Evolutionary conservation across 1,140 invertebrate species (phyloP).

Genomic region (Caenorhabditis latens): DNA sequence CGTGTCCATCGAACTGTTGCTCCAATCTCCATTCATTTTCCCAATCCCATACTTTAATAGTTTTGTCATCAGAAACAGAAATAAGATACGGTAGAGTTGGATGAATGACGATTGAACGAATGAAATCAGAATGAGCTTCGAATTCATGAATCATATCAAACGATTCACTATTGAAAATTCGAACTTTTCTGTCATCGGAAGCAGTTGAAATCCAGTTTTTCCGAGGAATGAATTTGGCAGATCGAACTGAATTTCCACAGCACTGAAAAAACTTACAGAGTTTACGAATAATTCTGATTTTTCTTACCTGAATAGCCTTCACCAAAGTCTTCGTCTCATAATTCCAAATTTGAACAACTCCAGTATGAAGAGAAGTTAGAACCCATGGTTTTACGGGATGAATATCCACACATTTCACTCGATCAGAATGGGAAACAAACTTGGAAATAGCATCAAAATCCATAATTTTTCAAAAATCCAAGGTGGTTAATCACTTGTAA

Average conservation of each 20-base stretch:
- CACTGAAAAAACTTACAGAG: constrained; percentile 78
- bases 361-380: constrained; percentile 96
- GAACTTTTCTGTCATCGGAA: constrained; percentile 85
- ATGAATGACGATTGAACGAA: constrained; percentile 94
- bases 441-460: constrained; percentile 79
- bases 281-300: background rate
- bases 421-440: constrained; percentile 93
- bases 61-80: constrained; percentile 97
- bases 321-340: constrained; percentile 87
- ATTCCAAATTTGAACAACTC: constrained; percentile 99
- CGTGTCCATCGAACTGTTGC: constrained; percentile 96
- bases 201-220: constrained; percentile 99
- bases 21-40: constrained; percentile 96
- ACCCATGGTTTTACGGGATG: constrained; percentile 98
- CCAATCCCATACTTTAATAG: constrained; percentile 99
- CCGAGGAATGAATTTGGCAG: constrained; percentile 93
- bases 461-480: background rate
- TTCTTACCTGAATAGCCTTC: constrained; percentile 88
- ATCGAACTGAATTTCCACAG: constrained; percentile 93
- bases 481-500: background rate
- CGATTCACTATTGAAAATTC: constrained; percentile 99
- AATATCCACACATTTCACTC: constrained; percentile 97
- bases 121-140: constrained; percentile 98
- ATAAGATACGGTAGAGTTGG: constrained; percentile 96
- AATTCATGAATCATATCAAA: constrained; percentile 93